Evolutionary conservation across 2,113 vertebrate genomes (phyloP), one percentile per base, ranked within the genome.

Genomic region (Malurus elegans): DNA sequence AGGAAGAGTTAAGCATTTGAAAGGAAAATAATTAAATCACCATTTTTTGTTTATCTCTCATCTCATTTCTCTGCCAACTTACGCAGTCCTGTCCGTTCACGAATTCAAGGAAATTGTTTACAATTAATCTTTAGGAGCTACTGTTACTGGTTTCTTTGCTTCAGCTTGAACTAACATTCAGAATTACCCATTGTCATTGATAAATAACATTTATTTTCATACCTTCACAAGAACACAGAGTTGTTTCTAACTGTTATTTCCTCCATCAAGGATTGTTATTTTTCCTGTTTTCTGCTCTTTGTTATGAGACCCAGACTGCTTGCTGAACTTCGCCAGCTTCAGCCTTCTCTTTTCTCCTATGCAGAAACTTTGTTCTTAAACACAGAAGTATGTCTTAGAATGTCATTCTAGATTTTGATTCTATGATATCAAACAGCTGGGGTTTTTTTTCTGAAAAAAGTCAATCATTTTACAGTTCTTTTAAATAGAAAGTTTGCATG

Each of bases 181-280:
- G 26, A 69, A 80, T 85, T 88, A 50, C 17, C 19, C 34, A 40
- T 7, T 87, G 17, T 88, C 56, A 61, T 93, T 91, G 89, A 88
- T 72, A 96, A 92, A 90, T 66, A 84, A 74, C 47, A 65, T 28
- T 86, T 85, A 53, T 67, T 94, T 16, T 87, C 51, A 88, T 19
- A 65, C 5, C 23, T 11, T 89, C 36, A 40, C 34, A 83, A 82
- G 57, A 67, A 60, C 53, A 78, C 5, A 16, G 74, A 58, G 67
- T 40, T 4, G 12, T 84, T 91, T 91, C 36, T 79, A 32, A 31
- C 36, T 36, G n/a, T 18, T 70, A 26, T 53, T 94, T 24, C 23
- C 95, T 93, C 51, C 40, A 69, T 90, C 92, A 90, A 90, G 51
- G 42, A 32, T 28, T 65, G 34, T 29, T 42, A 82, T 81, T 86